A percentile compares a stretch with the other conserved stretches of the same genome.
phyloP scores from a whole-genome alignment of 2,113 vertebrate genomes.

The Mirza zaza region DNA sequence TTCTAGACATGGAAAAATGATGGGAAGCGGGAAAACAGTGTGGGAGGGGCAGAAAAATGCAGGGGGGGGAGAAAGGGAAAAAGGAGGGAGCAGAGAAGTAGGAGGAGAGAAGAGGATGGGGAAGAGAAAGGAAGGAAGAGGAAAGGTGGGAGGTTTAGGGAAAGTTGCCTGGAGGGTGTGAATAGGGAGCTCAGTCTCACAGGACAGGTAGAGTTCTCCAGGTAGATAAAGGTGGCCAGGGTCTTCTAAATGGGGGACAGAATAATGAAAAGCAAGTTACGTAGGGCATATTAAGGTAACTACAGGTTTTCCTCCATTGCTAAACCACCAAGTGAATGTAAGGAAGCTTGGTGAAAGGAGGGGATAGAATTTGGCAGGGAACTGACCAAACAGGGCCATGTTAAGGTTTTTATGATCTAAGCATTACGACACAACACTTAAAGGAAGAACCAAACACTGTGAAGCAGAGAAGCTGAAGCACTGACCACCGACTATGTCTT shows the following conservation, averaged over 20 bases:
- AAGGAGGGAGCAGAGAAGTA: background rate
- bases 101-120: no score
- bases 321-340: background rate
- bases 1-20: background rate
- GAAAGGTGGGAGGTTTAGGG: background rate
- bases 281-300: background rate
- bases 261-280: background rate
- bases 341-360: background rate
- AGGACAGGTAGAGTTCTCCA: background rate
- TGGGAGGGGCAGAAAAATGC: background rate
- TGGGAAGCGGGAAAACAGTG: background rate
- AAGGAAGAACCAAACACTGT: background rate
- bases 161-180: background rate
- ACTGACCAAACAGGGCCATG: background rate
- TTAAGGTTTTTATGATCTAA: background rate
- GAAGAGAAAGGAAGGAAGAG: no score
- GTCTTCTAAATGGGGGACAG: background rate
- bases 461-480: background rate
- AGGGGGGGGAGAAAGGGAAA: background rate
- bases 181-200: background rate
- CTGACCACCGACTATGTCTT: background rate
- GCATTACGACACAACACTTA: background rate
- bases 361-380: background rate
- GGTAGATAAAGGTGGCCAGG: background rate
- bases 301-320: background rate